Evolutionary conservation across 2,113 vertebrate genomes (phyloP).

Genomic region (Corynorhinus townsendii): DNA sequence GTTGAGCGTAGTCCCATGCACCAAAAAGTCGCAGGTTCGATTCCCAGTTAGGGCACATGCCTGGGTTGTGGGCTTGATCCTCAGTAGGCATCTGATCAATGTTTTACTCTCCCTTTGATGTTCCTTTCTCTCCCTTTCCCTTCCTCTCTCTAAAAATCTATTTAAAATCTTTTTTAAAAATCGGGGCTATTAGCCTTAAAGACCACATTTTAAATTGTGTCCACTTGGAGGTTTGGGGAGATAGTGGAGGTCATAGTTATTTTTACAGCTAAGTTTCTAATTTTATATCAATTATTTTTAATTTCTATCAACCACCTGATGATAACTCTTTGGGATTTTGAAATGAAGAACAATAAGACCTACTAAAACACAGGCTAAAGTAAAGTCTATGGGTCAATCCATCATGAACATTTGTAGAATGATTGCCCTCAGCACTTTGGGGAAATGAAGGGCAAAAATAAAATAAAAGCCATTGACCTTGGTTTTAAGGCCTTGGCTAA

Average conservation of each 20-base stretch:
- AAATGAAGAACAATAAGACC: neutral
- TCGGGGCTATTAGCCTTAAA: neutral
- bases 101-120: too few relatives aligned
- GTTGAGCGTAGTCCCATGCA: too few relatives aligned
- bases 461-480: neutral
- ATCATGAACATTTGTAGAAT: neutral
- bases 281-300: neutral
- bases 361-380: neutral
- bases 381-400: neutral
- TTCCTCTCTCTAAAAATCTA: too few relatives aligned
- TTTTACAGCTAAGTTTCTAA: conserved; percentile 28
- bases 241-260: neutral
- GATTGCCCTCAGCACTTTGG: neutral
- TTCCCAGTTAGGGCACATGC: too few relatives aligned
- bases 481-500: neutral
- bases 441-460: neutral
- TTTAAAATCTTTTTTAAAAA: neutral
- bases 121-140: too few relatives aligned
- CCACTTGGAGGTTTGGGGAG: neutral
- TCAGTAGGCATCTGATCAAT: too few relatives aligned
- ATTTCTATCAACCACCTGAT: neutral
- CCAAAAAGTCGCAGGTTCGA: too few relatives aligned
- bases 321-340: neutral
- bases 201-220: neutral
- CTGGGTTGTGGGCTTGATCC: too few relatives aligned